Conservation (phyloP, 2,888 invertebrate genomes). For the Himalopsyche japonica region DNA sequence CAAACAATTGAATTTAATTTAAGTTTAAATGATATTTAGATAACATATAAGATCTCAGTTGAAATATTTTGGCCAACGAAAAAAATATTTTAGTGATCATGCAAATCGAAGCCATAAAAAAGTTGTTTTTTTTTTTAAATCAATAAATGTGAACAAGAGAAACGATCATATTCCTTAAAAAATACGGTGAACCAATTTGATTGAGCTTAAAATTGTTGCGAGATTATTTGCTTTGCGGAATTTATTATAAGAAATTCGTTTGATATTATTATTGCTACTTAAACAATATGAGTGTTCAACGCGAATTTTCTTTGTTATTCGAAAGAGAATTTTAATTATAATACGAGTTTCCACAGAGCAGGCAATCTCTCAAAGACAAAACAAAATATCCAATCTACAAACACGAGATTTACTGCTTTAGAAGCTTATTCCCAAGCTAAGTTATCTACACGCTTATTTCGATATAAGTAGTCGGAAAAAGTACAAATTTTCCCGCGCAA, state of each 20-base stretch:
- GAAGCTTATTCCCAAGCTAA: conserved; percentile 36
- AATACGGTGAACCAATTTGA: no score
- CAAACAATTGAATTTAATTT: no score
- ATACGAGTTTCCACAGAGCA: neutral
- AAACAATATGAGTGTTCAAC: neutral
- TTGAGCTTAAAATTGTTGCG: neutral
- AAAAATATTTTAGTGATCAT: no score
- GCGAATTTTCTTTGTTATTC: neutral
- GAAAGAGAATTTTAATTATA: neutral
- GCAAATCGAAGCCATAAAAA: no score
- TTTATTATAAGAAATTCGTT: neutral
- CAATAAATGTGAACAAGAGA: no score
- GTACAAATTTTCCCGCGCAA: conserved; percentile 35
- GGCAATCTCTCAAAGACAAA: conserved; percentile 31
- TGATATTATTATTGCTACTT: neutral
- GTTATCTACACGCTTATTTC: conserved; percentile 39
- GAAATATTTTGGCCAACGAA: no score
- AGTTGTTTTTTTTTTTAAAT: no score
- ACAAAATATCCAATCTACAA: conserved; percentile 39
- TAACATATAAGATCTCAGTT: no score
- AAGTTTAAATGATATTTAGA: no score
- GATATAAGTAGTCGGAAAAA: conserved; percentile 38
- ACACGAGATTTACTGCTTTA: conserved; percentile 38
- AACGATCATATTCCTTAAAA: no score
- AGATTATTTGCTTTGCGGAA: neutral